A percentile compares a stretch with the other conserved stretches of the same genome.
phyloP scores from a whole-genome alignment of 2,113 vertebrate genomes.

The Aegotheles bennettii region DNA sequence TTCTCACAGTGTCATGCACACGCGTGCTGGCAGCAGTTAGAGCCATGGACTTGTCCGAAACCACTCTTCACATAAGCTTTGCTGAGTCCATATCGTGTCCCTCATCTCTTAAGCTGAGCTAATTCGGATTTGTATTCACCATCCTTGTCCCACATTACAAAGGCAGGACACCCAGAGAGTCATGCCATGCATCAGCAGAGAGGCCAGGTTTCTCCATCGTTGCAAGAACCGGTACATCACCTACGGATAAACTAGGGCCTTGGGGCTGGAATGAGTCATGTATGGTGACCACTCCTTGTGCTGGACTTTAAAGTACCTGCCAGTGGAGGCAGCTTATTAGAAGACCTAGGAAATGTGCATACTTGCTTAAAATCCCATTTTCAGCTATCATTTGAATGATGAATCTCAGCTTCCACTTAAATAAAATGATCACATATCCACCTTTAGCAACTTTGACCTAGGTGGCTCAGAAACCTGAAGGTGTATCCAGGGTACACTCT shows the following conservation, averaged over 20 bases:
- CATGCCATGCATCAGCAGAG: neutral
- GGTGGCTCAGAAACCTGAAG: neutral
- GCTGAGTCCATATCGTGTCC: neutral
- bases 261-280: neutral
- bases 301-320: neutral
- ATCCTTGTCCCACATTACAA: neutral
- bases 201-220: neutral
- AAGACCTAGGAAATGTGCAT: neutral
- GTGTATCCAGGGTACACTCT: neutral
- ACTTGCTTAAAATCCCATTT: neutral
- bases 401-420: neutral
- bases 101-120: neutral
- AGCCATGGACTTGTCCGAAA: neutral
- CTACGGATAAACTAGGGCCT: neutral
- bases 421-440: neutral
- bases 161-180: neutral
- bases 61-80: neutral
- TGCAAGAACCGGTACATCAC: accelerated
- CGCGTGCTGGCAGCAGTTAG: neutral
- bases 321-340: neutral
- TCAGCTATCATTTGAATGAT: neutral
- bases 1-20: neutral
- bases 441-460: neutral
- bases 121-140: neutral
- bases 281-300: neutral